Conservation (phyloP, 2,797 vertebrate species). For the Lateolabrax maculatus region DNA sequence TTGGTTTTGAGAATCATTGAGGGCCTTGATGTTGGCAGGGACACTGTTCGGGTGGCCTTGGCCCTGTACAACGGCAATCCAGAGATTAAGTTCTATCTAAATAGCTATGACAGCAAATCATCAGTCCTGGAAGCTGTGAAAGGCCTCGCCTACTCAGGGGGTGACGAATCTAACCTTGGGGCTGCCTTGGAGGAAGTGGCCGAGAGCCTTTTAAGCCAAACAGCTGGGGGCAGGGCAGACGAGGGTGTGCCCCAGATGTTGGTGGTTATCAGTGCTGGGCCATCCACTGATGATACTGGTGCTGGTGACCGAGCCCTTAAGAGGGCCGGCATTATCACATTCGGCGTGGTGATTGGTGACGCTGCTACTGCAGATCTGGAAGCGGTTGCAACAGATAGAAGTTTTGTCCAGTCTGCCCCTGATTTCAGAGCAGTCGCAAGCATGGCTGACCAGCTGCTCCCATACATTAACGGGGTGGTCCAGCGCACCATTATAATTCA, state of each 20-base stretch:
- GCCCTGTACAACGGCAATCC: slow-evolving; percentile 90
- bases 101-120: slow-evolving; percentile 89
- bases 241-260: slow-evolving; percentile 93
- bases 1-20: slow-evolving; percentile 96
- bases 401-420: slow-evolving; percentile 89
- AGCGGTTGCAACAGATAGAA: slow-evolving; percentile 91
- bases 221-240: slow-evolving; percentile 93
- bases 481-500: slow-evolving; percentile 92
- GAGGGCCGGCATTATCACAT: slow-evolving; percentile 89
- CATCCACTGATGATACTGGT: slow-evolving; percentile 92
- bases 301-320: slow-evolving; percentile 90
- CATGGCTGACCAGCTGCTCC: slow-evolving; percentile 88
- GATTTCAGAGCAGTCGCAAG: slow-evolving; percentile 88
- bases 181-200: slow-evolving; percentile 92
- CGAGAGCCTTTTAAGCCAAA: slow-evolving; percentile 88
- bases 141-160: slow-evolving; percentile 88
- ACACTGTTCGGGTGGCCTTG: slow-evolving; percentile 92
- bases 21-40: slow-evolving; percentile 90
- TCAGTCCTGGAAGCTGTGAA: slow-evolving; percentile 90
- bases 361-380: slow-evolving; percentile 90
- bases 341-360: slow-evolving; percentile 87
- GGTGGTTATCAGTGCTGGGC: slow-evolving; percentile 92
- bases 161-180: slow-evolving; percentile 91
- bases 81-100: slow-evolving; percentile 92
- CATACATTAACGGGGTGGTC: slow-evolving; percentile 91